A percentile compares a stretch with the other conserved stretches of the same genome.
phyloP scores from a whole-genome alignment of 2,113 vertebrate species.

The Chitala chitala region DNA sequence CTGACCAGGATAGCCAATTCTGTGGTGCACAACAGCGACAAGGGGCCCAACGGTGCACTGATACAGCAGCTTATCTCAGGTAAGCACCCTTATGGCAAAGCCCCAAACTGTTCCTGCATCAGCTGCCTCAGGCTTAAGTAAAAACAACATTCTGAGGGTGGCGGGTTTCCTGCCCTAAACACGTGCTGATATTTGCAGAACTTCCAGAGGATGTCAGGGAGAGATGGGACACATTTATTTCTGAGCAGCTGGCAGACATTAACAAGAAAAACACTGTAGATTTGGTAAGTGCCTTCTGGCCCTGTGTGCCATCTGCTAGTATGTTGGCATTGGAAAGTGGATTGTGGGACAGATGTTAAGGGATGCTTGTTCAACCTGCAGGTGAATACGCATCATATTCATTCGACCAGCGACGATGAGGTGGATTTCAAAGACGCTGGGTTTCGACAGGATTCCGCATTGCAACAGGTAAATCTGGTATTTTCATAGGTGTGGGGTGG shows the following conservation, averaged over 20 bases:
- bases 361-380: slow-evolving; percentile 42
- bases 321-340: background rate
- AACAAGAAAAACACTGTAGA: slow-evolving; percentile 99
- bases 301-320: background rate
- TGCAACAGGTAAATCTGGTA: slow-evolving; percentile 88
- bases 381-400: slow-evolving; percentile 96
- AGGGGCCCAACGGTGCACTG: slow-evolving; percentile 78
- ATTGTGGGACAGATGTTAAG: background rate
- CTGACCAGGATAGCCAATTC: slow-evolving; percentile 96
- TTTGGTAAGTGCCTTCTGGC: slow-evolving; percentile 71
- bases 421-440: slow-evolving; percentile 96
- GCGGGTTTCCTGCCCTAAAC: background rate
- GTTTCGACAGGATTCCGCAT: slow-evolving; percentile 94
- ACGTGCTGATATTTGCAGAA: slow-evolving; percentile 60
- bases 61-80: slow-evolving; percentile 88
- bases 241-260: slow-evolving; percentile 85
- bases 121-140: background rate
- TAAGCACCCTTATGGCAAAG: slow-evolving; percentile 37
- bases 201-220: slow-evolving; percentile 81
- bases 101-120: background rate
- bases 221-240: slow-evolving; percentile 87
- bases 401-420: slow-evolving; percentile 97
- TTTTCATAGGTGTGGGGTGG: slow-evolving; percentile 5
- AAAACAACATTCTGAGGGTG: background rate
- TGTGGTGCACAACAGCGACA: slow-evolving; percentile 87